These are phyloP conservation scores for Orgyia antiqua DNA, from an alignment of 2,888 invertebrate genomes.

Conservation along the genomic window DNA sequence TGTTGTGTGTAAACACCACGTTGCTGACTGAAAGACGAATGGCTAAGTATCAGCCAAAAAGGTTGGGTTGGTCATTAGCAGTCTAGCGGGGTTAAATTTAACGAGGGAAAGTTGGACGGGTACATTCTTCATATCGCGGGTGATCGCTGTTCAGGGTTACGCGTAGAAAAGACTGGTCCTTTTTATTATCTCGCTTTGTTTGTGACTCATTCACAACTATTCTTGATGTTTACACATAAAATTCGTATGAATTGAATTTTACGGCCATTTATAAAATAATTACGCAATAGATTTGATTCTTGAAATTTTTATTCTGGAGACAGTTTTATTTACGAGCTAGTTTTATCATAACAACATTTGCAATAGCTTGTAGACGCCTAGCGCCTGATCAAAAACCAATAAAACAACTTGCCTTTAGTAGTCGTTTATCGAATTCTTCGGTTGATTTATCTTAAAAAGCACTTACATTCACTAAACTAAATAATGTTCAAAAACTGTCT, in stretches of 20 bases:
- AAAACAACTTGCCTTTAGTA: no score
- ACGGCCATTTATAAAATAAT: constrained; percentile 45
- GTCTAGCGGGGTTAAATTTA: constrained; percentile 49
- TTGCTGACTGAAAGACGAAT: constrained; percentile 61
- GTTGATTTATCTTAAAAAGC: no score
- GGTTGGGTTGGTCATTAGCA: constrained; percentile 66
- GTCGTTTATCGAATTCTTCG: no score
- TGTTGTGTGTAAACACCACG: constrained; percentile 56
- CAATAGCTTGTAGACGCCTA: no score
- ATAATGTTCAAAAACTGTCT: background rate
- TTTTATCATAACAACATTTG: no score
- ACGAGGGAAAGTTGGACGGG: constrained; percentile 52
- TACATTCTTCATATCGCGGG: constrained; percentile 62
- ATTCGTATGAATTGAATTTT: constrained; percentile 47
- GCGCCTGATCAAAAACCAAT: no score
- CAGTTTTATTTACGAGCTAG: no score
- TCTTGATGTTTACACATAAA: constrained; percentile 51
- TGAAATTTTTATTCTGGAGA: no score
- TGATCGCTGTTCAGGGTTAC: constrained; percentile 57
- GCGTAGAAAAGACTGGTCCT: constrained; percentile 41
- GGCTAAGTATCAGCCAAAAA: constrained; percentile 61
- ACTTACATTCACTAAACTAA: background rate
- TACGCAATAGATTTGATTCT: constrained; percentile 33
- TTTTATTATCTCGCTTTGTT: constrained; percentile 54
- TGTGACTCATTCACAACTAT: constrained; percentile 51